Percentiles rank a stretch among this genome's conserved stretches.
phyloP scores from a whole-genome alignment of 2,113 vertebrate genomes.

The Leuciscus idus region DNA sequence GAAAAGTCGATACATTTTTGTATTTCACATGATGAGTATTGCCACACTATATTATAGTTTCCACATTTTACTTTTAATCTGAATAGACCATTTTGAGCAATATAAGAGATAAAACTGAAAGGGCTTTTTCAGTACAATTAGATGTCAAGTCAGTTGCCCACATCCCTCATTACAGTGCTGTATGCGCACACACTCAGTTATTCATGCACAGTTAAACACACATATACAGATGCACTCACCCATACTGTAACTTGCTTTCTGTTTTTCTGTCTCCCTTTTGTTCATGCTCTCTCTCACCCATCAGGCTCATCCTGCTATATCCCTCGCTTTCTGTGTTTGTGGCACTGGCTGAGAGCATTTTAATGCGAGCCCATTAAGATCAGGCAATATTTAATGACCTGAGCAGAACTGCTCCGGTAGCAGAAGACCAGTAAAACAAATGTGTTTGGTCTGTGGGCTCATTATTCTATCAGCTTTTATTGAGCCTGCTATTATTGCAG shows the following conservation, averaged over 20 bases:
- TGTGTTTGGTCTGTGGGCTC: slow-evolving; percentile 32
- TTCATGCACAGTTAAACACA: slow-evolving; percentile 38
- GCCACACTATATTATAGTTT: too few species aligned
- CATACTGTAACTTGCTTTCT: slow-evolving; percentile 27
- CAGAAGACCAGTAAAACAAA: slow-evolving; percentile 43
- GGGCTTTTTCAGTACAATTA: not conserved
- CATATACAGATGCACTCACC: not conserved
- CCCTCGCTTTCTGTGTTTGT: slow-evolving; percentile 18
- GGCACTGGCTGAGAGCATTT: slow-evolving; percentile 21
- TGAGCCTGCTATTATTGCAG: slow-evolving; percentile 25
- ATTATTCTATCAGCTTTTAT: slow-evolving; percentile 43
- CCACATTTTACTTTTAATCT: too few species aligned
- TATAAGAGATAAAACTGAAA: too few species aligned
- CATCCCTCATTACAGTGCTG: not conserved
- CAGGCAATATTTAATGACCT: slow-evolving; percentile 43
- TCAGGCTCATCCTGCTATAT: slow-evolving; percentile 7
- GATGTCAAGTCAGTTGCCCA: not conserved
- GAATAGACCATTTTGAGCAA: too few species aligned
- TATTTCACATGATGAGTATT: too few species aligned
- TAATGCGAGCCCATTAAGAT: slow-evolving; percentile 21
- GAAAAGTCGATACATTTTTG: too few species aligned
- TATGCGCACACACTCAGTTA: slow-evolving; percentile 4
- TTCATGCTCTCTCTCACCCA: slow-evolving; percentile 16
- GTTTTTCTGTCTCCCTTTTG: slow-evolving; percentile 6
- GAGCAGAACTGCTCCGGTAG: slow-evolving; percentile 11